Evolutionary conservation across 2,113 vertebrate genomes (phyloP).

Genomic region (Megalops atlanticus): DNA sequence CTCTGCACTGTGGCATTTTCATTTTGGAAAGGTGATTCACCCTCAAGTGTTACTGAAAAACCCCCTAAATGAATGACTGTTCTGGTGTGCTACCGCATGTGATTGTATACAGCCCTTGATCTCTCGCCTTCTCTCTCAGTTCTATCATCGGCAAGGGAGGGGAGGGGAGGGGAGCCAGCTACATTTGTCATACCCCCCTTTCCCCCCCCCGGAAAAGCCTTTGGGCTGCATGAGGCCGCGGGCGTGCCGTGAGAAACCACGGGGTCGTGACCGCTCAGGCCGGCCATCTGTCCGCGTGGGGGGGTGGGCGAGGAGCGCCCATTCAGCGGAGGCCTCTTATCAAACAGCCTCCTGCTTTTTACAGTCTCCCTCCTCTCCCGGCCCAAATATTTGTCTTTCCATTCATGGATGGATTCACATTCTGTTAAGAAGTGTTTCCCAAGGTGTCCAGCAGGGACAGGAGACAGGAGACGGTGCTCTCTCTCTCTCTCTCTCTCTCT

Average conservation of each 20-base stretch:
- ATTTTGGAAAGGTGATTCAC: neutral
- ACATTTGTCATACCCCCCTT: conserved; percentile 37
- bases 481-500: conserved; percentile 34
- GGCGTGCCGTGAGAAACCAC: conserved; percentile 44
- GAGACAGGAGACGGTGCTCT: conserved; percentile 45
- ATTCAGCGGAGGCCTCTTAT: conserved; percentile 54
- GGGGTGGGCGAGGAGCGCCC: conserved; percentile 22
- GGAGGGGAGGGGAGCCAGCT: conserved; percentile 15
- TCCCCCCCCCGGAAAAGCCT: too few species aligned
- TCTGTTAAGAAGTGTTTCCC: conserved; percentile 54
- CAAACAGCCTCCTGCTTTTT: conserved; percentile 63
- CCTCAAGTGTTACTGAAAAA: neutral
- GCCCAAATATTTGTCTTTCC: conserved; percentile 69
- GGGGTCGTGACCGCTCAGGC: conserved; percentile 42
- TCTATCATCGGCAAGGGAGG: neutral
- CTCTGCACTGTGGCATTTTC: neutral
- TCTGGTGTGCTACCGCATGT: too few species aligned
- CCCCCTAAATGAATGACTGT: too few species aligned
- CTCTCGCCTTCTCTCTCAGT: neutral
- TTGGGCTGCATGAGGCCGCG: conserved; percentile 23
- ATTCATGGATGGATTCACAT: conserved; percentile 67
- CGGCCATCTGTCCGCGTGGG: conserved; percentile 42
- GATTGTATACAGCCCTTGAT: too few species aligned
- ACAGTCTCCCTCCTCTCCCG: conserved; percentile 49
- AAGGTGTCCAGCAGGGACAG: conserved; percentile 37